Percentiles rank a stretch among this genome's conserved stretches.
Conservation (phyloP, 2,888 invertebrate genomes). For the Chrysolina haemoptera region DNA sequence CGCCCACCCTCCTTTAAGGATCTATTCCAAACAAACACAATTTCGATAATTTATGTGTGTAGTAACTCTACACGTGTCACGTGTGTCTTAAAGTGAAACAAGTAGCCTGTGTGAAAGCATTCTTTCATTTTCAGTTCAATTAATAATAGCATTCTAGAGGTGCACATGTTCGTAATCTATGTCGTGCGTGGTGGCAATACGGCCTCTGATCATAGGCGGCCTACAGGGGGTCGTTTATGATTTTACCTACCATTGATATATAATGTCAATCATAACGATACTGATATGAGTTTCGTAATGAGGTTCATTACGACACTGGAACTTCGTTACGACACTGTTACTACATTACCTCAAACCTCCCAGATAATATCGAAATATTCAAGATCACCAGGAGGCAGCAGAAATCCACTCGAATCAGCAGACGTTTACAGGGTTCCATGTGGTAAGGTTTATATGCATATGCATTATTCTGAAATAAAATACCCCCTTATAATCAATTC, state of each 20-base stretch:
- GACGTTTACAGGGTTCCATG: no score
- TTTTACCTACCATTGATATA: no score
- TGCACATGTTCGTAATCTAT: constrained; percentile 33
- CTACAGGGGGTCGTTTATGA: background rate
- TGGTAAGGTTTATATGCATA: no score
- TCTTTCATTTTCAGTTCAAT: constrained; percentile 14
- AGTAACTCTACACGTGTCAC: background rate
- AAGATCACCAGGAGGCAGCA: no score
- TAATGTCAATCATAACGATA: no score
- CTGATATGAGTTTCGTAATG: no score
- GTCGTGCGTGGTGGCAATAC: constrained; percentile 27
- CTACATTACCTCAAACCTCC: no score
- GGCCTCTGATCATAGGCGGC: background rate
- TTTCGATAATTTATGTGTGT: background rate
- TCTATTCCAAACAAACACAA: background rate
- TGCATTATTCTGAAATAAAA: background rate
- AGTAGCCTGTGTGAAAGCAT: constrained; percentile 1
- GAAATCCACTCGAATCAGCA: no score
- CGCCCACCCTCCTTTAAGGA: background rate
- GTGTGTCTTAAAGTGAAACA: background rate
- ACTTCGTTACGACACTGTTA: no score
- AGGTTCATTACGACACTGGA: no score
- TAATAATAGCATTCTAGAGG: constrained; percentile 4
- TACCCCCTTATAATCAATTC: background rate
- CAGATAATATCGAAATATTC: no score